Evolutionary conservation across 2,888 invertebrate species (phyloP), one percentile per base, ranked within the genome.

Genomic region (Epistrophe eligans): DNA sequence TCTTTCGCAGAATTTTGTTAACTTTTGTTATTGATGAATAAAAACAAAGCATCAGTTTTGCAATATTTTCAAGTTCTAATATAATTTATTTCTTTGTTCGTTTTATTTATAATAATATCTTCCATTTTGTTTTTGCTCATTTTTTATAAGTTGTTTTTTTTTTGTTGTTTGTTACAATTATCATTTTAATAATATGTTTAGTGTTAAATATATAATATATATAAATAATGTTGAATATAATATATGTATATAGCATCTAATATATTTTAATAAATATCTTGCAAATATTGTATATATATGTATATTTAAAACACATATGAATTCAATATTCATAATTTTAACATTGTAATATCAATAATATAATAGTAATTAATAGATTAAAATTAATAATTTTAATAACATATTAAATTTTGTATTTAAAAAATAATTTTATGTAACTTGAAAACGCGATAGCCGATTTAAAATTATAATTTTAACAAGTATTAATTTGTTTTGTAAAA

Each of bases 191-290:
- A 79, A 70, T 74, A 77, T 70, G 13, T 62, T 77, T 73, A 80
- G 72, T 52, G 40, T 77, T 85, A 62, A 74, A 76, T 79, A 71
- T 83, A 74, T 72, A 32, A 71, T 81, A 43, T 71, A 84, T 82
- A 84, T 82, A 67, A 67, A 67, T 70, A 55, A 58, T 79, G 52
- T 71, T 70, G n/a, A 70, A 70, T 70, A 40, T 70, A 70, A 71
- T 62, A 72, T 84, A 71, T 85, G 52, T 74, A 80, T 67, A 77
- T 82, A 87, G 77, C 79, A 72, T 79, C 83, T 87, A 87, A 82
- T 87, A 83, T 83, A 83, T 83, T 87, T 11, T 87, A 87, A 83
- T 87, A 87, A 87, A 87, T 87, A 82, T 82, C 77, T 81, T 71
- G 85, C 85, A 87, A 82, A 87, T 87, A 79, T 87, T 87, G 83